Base-by-base conservation (phyloP, 2,113 vertebrate species). In the Prietella phreatophila region DNA sequence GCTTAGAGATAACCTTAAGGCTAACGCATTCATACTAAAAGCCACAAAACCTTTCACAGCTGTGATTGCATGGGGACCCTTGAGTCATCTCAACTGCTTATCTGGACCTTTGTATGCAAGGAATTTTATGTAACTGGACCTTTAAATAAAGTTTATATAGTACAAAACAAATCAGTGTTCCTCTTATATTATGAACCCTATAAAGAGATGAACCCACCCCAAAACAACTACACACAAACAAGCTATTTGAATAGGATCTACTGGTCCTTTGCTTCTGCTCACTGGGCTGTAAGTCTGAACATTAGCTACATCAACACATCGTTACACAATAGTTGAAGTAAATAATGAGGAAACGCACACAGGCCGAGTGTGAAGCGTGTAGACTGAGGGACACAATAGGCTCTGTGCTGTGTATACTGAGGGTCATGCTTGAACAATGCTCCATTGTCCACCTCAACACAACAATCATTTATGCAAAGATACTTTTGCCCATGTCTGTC, bases 401-500 rank as follows among this genome's bases (percentile, higher is more conserved):
- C 81, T 86, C 81, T 89, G 81, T 80, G 83, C 84, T 60, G 84
- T 88, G 69, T 82, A 63, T 75, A 88, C 86, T 50, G 60, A 85
- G 91, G 93, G 91, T 93, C 93, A 93, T 93, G 89, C 90, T 78
- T 89, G 88, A 90, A 96, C 94, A 96, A 95, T 94, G 91, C 92
- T 83, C 92, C 91, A 95, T 95, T 95, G 95, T 95, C 92, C 93
- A 15, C 3, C 53, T 39, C 73, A 93, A 87, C 86, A 87, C 87
- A 94, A 91, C 88, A 91, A 93, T 95, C 95, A 96, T 95, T 95
- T 95, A 95, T 95, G 95, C 93, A 95, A 95, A 95, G 94, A 94
- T 91, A 92, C 92, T 91, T 89, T 92, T 88, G 91, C 85, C 92
- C 53, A 42, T 80, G 75, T 91, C 86, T 83, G 61, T 91, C 89